These are phyloP conservation scores for Polyommatus icarus DNA, from an alignment of 2,888 invertebrate genomes.

Conservation along the genomic window DNA sequence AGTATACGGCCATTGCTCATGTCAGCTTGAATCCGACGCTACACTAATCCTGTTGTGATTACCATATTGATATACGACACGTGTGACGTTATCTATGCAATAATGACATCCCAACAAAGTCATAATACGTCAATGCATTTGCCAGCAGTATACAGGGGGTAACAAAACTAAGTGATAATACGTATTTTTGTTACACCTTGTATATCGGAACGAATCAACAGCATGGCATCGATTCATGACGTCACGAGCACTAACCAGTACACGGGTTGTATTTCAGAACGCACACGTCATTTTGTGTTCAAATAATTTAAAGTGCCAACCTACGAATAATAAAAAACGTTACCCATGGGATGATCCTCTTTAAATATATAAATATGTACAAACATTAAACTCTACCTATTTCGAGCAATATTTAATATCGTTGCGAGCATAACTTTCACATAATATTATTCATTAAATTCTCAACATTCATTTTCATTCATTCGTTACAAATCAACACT, in stretches of 20 bases:
- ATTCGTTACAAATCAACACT: constrained; percentile 9
- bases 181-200: no score
- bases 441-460: constrained; percentile 8
- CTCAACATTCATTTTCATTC: neutral
- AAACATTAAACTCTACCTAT: neutral
- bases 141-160: no score
- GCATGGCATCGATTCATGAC: no score
- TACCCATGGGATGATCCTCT: neutral
- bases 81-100: neutral
- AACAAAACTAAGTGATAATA: no score
- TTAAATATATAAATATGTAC: neutral
- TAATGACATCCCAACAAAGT: neutral
- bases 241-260: no score
- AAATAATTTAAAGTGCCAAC: constrained; percentile 2
- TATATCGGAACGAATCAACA: no score
- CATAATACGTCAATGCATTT: no score
- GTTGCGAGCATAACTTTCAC: neutral
- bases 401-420: constrained; percentile 15
- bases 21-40: no score
- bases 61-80: no score
- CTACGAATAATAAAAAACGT: no score
- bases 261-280: neutral
- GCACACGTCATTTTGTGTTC: neutral
- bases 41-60: no score
- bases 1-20: neutral